Conservation (phyloP, 2,113 vertebrate species). For the Megaceryle torquata region DNA sequence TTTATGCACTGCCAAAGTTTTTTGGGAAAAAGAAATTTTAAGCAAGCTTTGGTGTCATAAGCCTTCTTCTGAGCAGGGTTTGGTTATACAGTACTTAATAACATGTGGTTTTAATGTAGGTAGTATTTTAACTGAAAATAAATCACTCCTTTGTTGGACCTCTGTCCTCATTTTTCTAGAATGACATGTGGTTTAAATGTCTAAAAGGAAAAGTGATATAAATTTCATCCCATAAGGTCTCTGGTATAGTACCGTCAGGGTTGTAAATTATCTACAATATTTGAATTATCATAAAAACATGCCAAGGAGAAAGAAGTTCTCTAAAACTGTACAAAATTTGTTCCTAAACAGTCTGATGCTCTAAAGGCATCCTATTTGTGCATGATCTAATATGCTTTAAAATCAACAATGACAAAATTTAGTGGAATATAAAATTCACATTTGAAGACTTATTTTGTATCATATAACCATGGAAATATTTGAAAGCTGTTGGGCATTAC, state of each 20-base stretch:
- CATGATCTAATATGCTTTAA: not conserved
- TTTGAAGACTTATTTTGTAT: not conserved
- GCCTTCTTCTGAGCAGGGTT: not conserved
- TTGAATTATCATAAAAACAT: not conserved
- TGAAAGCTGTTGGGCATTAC: not conserved
- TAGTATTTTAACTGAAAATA: conserved; percentile 67
- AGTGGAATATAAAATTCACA: not conserved
- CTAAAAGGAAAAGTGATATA: conserved; percentile 63
- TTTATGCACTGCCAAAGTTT: not conserved
- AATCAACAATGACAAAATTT: not conserved
- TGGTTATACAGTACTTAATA: conserved; percentile 41
- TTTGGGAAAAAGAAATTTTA: not conserved
- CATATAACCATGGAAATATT: not conserved
- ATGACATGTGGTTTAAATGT: conserved; percentile 64
- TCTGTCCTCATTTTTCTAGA: conserved; percentile 48
- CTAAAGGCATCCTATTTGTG: not conserved
- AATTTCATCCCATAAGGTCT: conserved; percentile 27
- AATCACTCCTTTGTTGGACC: conserved; percentile 57
- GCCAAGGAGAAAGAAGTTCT: not conserved
- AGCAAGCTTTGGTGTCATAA: not conserved
- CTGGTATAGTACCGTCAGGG: not conserved
- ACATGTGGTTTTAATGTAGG: conserved; percentile 68
- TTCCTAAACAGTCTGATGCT: not conserved
- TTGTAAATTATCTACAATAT: conserved; percentile 23
- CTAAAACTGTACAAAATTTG: not conserved